Evolutionary conservation across 1,140 invertebrate genomes (phyloP), one percentile per base, ranked within the genome.

Genomic region (Phenacoccus solenopsis): DNA sequence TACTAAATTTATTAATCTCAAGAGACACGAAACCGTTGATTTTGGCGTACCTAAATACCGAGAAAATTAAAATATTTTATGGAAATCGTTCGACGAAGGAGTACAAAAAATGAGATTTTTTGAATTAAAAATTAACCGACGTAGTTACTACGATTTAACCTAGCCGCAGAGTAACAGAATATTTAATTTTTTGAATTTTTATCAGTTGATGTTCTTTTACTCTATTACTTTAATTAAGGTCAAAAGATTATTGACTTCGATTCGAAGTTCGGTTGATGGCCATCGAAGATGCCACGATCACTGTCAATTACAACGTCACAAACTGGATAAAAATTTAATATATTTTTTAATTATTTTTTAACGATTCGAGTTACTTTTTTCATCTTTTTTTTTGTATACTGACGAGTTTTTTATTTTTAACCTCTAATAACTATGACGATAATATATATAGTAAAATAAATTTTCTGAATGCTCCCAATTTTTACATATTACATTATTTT

Each of bases 111-210:
- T 49, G 20, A 49, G 12, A 49, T 49, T 49, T 32, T 49, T 49
- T 16, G 20, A 49, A 49, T 49, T 49, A 49, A 49, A n/a, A 49
- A 49, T 49, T 2, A 49, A 49, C 38, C 38, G 38, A 49, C 38
- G 38, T 13, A 32, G 30, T n/a, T n/a, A n/a, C n/a, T n/a, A n/a
- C n/a, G n/a, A n/a, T n/a, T n/a, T n/a, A n/a, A n/a, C n/a, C n/a
- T n/a, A n/a, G n/a, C n/a, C n/a, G 30, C 20, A 49, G 38, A n/a
- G 38, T 49, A 49, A 49, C 13, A 16, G 38, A 49, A 49, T 49
- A 49, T 49, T 49, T 49, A 49, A 49, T 49, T 49, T 32, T 49
- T 49, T 49, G 38, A 49, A 49, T 49, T 49, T 49, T 49, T 49
- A 49, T 49, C n/a, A n/a, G 13, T 49, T n/a, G 20, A 49, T 16